Evolutionary conservation across 2,797 vertebrate species (phyloP).

Genomic region (Melanotaenia pygmaea): DNA sequence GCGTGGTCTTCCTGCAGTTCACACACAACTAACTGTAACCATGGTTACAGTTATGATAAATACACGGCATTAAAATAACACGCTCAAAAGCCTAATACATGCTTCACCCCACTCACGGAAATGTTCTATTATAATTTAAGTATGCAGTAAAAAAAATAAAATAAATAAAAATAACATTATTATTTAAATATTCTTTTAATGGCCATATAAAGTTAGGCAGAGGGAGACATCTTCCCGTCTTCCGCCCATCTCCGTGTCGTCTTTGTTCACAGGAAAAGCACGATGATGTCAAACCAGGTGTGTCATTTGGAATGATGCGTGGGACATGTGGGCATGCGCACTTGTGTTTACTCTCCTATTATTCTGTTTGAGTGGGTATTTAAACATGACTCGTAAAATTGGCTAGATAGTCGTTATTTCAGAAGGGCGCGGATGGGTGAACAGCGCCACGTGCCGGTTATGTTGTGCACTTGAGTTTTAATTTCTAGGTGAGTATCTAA

Average conservation of each 20-base stretch:
- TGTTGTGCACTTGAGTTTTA: neutral
- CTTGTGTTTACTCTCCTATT: neutral
- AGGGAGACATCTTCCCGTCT: conserved; percentile 14
- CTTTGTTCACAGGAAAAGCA: conserved; percentile 23
- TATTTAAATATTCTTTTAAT: neutral
- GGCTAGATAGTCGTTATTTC: neutral
- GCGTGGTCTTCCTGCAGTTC: neutral
- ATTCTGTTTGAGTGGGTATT: neutral
- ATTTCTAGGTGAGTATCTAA: neutral
- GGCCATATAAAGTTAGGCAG: accelerated
- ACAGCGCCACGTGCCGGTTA: conserved; percentile 34
- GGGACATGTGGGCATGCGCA: conserved; percentile 5
- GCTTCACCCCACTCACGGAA: neutral
- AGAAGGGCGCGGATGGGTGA: neutral
- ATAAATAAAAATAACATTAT: no score
- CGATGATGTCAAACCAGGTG: neutral
- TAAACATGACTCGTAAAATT: neutral
- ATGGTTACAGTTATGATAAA: neutral
- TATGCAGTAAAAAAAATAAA: neutral
- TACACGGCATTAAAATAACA: neutral
- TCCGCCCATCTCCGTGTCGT: neutral
- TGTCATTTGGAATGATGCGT: neutral
- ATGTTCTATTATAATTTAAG: neutral
- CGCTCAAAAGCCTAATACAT: no score
- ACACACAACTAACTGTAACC: neutral